These are phyloP conservation scores for Eremobia ochroleuca DNA, from an alignment of 2,888 invertebrate genomes.

Conservation along the genomic window DNA sequence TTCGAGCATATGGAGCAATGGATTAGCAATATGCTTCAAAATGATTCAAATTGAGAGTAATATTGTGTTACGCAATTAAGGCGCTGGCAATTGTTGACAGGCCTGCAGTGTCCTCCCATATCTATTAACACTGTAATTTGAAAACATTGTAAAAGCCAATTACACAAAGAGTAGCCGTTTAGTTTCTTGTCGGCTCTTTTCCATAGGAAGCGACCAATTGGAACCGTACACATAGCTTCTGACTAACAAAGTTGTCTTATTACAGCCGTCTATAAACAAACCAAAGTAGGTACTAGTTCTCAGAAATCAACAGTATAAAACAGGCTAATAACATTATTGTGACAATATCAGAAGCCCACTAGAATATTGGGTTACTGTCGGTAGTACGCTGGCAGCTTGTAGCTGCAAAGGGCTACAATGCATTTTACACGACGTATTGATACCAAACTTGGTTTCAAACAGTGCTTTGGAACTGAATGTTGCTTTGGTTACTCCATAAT, in stretches of 20 bases:
- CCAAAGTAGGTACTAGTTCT: neutral
- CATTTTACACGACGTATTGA: conserved; percentile 11
- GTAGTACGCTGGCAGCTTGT: neutral
- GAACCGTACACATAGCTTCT: no score
- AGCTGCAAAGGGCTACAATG: neutral
- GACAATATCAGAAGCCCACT: conserved; percentile 21
- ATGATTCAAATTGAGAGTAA: no score
- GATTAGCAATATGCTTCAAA: no score
- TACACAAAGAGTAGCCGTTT: no score
- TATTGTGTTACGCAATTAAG: no score
- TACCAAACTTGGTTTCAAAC: conserved; percentile 12
- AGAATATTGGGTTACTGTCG: conserved; percentile 21
- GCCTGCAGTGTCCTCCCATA: no score
- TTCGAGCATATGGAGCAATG: no score
- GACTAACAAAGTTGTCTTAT: neutral
- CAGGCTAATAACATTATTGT: neutral
- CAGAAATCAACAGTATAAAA: conserved; percentile 1
- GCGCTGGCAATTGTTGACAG: no score
- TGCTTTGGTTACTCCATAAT: conserved; percentile 16
- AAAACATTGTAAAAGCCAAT: no score
- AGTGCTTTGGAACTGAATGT: conserved; percentile 2
- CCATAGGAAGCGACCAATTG: no score
- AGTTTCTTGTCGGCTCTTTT: no score
- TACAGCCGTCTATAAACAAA: neutral
- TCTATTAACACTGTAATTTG: no score